Base-by-base conservation (phyloP, 2,113 vertebrate genomes). In the Paramisgurnus dabryanus region DNA sequence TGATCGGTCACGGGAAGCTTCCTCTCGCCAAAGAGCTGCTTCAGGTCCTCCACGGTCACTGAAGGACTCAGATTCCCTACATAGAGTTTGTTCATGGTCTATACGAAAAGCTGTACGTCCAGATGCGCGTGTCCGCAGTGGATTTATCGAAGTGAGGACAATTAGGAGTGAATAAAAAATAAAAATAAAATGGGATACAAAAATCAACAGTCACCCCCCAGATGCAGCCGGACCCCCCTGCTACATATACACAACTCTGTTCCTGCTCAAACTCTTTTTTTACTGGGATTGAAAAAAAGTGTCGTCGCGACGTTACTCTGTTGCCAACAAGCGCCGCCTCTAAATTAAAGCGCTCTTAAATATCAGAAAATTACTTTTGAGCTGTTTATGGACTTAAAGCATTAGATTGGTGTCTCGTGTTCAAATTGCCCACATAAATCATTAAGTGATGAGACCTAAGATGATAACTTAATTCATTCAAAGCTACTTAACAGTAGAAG, bases 81-180 rank as follows among this genome's bases (percentile, higher is more conserved):
- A 93, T 96, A 96, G 87, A 97, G 95, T 95, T 96, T 96, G 94
- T 95, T 96, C 96, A 97, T 97, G 95, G 91, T 96, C 95, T 93
- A 89, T 50, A 76, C 87, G 80, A 85, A 85, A 91, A 90, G 88
- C 87, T 90, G 85, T 84, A 84, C 86, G 80, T 78, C 86, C 80
- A 88, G 80, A 87, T 89, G 53, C 65, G 85, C 80, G 76, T 76
- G 86, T 78, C 82, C 86, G 78, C 81, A 88, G 86, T 45, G 55
- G 88, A 85, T 85, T 85, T 58, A 85, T 70, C 86, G 72, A 82
- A 90, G 82, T 83, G 15, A 85, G 41, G 87, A 87, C 86, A 88
- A 88, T 39, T 68, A 81, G 58, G 64, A 80, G 77, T 88, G 87
- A 82, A 85, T 27, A 81, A 86, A 84, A 80, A 39, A 58, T 47